Evolutionary conservation across 2,888 invertebrate genomes (phyloP).

Genomic region (Tenthredo livida): DNA sequence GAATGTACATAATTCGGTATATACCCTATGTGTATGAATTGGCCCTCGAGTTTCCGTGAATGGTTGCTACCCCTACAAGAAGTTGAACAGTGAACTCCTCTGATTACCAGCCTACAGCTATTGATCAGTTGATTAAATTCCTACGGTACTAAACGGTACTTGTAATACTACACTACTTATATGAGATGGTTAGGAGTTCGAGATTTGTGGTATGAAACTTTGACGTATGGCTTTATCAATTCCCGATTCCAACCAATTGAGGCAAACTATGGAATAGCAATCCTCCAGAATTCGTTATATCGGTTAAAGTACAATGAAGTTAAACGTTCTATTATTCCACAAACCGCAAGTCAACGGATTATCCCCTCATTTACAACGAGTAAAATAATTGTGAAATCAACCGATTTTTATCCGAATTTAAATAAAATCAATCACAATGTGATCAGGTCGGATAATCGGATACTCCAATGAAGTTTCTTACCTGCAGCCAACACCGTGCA

Average conservation of each 20-base stretch:
- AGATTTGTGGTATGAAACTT: constrained; percentile 7
- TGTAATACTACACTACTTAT: neutral
- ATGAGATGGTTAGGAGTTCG: neutral
- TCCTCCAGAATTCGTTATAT: neutral
- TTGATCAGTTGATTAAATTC: constrained; percentile 19
- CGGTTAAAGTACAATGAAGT: too few species aligned
- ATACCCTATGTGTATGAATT: neutral
- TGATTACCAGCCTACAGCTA: constrained; percentile 23
- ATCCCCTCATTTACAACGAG: neutral
- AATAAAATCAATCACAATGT: neutral
- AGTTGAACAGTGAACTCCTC: neutral
- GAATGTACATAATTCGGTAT: neutral
- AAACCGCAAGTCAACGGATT: neutral
- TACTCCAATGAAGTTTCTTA: neutral
- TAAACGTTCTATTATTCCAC: neutral
- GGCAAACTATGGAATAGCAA: neutral
- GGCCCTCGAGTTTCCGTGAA: neutral
- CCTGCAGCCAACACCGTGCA: neutral
- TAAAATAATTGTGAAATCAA: neutral
- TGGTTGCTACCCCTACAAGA: neutral
- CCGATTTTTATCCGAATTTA: neutral
- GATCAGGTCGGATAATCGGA: neutral
- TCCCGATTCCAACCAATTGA: neutral
- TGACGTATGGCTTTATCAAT: neutral
- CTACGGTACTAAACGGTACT: neutral